A percentile compares a stretch with the other conserved stretches of the same genome.
Evolutionary conservation across 2,797 vertebrate species (phyloP).

Genomic region (Gallinago nigripennis): DNA sequence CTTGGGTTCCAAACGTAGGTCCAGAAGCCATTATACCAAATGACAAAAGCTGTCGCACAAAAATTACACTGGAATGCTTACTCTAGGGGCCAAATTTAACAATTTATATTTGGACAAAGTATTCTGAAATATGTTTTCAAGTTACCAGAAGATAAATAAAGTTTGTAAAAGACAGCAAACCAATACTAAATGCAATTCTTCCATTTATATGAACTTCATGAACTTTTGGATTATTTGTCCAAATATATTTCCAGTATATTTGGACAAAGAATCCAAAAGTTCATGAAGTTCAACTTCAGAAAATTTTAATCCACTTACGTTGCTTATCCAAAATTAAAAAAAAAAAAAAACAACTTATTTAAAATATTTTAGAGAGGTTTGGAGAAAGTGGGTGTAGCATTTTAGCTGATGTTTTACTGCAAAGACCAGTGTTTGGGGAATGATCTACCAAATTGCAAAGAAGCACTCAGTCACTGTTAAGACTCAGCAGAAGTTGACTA

Average conservation of each 20-base stretch:
- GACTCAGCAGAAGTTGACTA: neutral
- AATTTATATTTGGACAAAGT: neutral
- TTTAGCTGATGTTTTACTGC: neutral
- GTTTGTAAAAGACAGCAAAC: neutral
- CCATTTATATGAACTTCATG: too few relatives aligned
- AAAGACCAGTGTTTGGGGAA: neutral
- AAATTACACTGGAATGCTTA: neutral
- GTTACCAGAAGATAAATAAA: neutral
- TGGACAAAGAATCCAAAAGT: neutral
- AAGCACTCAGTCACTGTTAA: neutral
- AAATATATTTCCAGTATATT: neutral
- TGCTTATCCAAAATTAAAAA: neutral
- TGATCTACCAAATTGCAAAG: neutral
- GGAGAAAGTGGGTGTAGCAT: neutral
- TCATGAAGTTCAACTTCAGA: neutral
- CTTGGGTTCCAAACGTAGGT: neutral
- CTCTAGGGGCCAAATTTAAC: neutral
- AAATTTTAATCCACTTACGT: neutral
- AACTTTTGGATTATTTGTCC: too few relatives aligned
- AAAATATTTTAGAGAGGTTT: neutral
- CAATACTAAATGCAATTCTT: neutral
- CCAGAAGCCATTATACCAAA: constrained; percentile 20
- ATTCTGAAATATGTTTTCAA: neutral
- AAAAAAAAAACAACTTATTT: neutral
- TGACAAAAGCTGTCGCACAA: neutral